Evolutionary conservation across 2,888 invertebrate species (phyloP).

Genomic region (Barypeithes pellucidus): DNA sequence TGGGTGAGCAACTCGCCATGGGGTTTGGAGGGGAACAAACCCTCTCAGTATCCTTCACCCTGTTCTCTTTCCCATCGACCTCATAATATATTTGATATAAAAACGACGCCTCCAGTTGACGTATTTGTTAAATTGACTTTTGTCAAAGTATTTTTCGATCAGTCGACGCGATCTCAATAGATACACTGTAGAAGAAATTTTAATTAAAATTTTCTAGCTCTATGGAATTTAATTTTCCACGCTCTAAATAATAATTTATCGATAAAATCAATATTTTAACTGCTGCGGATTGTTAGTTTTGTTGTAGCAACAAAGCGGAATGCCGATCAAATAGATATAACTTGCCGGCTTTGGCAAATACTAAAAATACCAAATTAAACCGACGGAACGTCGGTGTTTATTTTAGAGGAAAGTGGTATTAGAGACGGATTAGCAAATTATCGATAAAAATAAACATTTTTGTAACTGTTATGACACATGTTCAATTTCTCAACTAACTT

Average conservation of each 20-base stretch:
- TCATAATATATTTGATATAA: too few species aligned
- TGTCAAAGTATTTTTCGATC: too few species aligned
- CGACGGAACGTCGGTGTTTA: neutral
- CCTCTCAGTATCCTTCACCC: too few species aligned
- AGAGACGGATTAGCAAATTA: neutral
- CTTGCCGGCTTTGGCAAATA: neutral
- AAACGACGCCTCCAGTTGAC: too few species aligned
- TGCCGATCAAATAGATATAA: neutral
- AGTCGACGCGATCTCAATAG: too few species aligned
- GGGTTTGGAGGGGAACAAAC: too few species aligned
- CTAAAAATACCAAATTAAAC: neutral
- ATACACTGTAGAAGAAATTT: neutral
- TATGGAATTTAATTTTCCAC: neutral
- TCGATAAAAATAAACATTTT: neutral
- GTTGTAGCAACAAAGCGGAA: neutral
- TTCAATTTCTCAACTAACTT: too few species aligned
- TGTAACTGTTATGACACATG: neutral
- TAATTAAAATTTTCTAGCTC: neutral
- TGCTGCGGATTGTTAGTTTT: slow-evolving; percentile 1
- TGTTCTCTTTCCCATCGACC: too few species aligned
- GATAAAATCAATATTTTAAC: slow-evolving; percentile 8
- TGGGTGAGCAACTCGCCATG: too few species aligned
- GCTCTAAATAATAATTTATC: neutral
- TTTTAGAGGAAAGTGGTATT: neutral
- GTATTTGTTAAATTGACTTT: too few species aligned